Conservation (phyloP, 2,113 vertebrate genomes). For the Panthera tigris region DNA sequence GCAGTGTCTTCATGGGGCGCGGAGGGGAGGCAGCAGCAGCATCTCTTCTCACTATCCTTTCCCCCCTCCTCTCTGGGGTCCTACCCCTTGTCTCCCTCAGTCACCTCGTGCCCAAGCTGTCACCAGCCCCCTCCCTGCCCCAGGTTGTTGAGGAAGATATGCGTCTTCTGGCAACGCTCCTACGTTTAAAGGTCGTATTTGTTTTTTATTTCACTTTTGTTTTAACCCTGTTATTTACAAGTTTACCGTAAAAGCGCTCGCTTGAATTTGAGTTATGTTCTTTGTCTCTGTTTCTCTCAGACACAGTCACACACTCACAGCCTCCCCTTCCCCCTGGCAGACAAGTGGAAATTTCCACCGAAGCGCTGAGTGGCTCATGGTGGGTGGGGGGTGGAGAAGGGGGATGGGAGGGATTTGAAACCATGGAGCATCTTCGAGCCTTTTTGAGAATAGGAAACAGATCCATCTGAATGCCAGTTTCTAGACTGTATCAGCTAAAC, state of each 20-base stretch:
- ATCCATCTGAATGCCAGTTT: not conserved
- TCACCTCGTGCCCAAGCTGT: not conserved
- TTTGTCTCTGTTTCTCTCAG: slow-evolving; percentile 63
- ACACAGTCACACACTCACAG: slow-evolving; percentile 27
- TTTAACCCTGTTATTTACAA: slow-evolving; percentile 40
- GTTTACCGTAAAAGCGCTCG: slow-evolving; percentile 49
- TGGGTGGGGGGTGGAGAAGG: slow-evolving; percentile 35
- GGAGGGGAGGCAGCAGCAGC: not conserved
- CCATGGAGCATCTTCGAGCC: slow-evolving; percentile 72
- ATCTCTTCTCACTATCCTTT: not conserved
- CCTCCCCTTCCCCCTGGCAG: slow-evolving; percentile 74
- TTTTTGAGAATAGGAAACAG: slow-evolving; percentile 35
- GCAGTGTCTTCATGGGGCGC: not conserved
- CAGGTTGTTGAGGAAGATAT: not conserved
- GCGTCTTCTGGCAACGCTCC: not conserved
- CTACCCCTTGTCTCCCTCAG: too few relatives aligned
- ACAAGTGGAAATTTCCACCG: slow-evolving; percentile 89
- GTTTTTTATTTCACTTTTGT: not conserved
- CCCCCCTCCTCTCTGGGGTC: not conserved
- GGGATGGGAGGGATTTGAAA: slow-evolving; percentile 74
- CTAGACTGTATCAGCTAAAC: not conserved
- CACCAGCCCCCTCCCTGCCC: not conserved
- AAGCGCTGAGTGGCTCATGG: slow-evolving; percentile 77
- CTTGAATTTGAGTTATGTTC: slow-evolving; percentile 54
- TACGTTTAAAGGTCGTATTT: not conserved